phyloP scores from a whole-genome alignment of 2,113 vertebrate species.

The Callospermophilus lateralis region DNA sequence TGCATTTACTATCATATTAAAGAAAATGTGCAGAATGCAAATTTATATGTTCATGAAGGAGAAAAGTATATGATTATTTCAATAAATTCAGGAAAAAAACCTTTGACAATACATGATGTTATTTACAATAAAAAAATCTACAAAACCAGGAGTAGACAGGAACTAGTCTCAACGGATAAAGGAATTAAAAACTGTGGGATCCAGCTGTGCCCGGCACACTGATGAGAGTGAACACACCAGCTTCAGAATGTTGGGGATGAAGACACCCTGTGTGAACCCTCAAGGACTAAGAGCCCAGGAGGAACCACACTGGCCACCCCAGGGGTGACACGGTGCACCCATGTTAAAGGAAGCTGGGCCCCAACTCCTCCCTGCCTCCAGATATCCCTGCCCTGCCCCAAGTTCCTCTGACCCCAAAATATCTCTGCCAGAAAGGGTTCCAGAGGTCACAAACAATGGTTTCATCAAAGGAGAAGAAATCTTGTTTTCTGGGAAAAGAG shows the following conservation, averaged over 20 bases:
- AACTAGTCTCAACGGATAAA: neutral
- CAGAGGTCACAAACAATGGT: neutral
- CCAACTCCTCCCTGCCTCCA: neutral
- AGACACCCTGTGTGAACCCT: rapidly evolving
- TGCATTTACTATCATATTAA: neutral
- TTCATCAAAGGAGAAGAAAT: neutral
- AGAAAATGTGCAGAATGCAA: neutral
- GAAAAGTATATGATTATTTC: neutral
- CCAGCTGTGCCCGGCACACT: rapidly evolving
- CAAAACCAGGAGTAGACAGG: neutral
- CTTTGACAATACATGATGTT: neutral
- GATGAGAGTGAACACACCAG: rapidly evolving
- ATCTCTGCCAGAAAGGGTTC: too few species aligned
- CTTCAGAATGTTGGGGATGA: neutral
- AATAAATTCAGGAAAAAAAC: neutral
- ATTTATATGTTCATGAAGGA: neutral
- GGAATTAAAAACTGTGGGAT: neutral
- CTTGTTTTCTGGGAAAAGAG: neutral
- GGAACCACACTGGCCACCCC: neutral
- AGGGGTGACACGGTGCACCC: rapidly evolving
- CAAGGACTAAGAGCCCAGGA: too few species aligned
- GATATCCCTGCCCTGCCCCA: neutral
- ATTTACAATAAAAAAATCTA: neutral
- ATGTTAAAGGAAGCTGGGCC: neutral
- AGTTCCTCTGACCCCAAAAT: neutral